These are phyloP conservation scores for Drosophila neocordata DNA, from an alignment of 1,140 invertebrate species.

Conservation along the genomic window DNA sequence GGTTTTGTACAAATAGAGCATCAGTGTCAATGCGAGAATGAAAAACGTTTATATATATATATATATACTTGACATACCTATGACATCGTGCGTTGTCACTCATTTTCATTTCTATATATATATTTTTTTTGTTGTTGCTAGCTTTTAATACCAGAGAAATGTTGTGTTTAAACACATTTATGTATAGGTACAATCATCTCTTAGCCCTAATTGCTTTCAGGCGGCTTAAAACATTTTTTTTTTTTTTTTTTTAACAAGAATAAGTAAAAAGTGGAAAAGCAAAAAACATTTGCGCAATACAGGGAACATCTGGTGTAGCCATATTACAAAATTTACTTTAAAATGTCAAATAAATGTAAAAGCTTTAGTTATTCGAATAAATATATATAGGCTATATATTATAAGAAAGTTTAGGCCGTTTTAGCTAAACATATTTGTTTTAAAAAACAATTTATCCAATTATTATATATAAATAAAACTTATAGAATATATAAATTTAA, in stretches of 20 bases:
- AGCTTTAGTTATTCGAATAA: too few relatives aligned
- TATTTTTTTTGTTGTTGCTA: constrained; percentile 27
- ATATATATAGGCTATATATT: too few relatives aligned
- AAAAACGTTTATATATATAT: neutral
- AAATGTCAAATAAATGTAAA: neutral
- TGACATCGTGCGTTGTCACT: constrained; percentile 18
- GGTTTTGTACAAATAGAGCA: constrained; percentile 21
- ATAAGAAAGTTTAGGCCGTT: too few relatives aligned
- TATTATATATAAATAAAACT: too few relatives aligned
- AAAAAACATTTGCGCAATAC: constrained; percentile 16
- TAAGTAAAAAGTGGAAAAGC: neutral
- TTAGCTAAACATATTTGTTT: too few relatives aligned
- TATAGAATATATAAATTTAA: too few relatives aligned
- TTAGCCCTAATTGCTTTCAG: constrained; percentile 38
- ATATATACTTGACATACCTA: constrained; percentile 3
- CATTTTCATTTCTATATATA: too few relatives aligned
- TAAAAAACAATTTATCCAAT: too few relatives aligned
- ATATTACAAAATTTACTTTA: neutral
- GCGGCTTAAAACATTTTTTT: neutral
- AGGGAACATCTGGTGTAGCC: constrained; percentile 34
- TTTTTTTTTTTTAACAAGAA: neutral
- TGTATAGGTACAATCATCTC: neutral
- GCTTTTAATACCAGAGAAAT: constrained; percentile 23
- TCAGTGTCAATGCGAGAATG: neutral
- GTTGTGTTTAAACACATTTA: neutral